Conservation (phyloP, 2,797 vertebrate genomes). For the Falco berigora region DNA sequence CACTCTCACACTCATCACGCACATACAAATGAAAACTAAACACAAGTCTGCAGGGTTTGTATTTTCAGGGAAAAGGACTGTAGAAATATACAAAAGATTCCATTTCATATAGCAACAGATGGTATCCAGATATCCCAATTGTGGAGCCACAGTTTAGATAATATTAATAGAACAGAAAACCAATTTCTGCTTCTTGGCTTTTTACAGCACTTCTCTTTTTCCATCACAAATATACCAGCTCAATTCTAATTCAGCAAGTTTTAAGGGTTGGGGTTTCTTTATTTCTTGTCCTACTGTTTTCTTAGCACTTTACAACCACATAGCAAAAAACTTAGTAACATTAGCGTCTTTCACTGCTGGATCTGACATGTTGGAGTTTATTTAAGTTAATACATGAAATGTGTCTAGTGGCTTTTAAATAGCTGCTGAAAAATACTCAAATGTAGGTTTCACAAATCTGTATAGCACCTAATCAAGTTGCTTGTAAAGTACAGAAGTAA, state of each 20-base stretch:
- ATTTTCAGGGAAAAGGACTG: not conserved
- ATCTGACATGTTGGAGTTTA: not conserved
- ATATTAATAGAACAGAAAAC: not conserved
- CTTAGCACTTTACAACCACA: slow-evolving; percentile 10
- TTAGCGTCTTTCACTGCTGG: not conserved
- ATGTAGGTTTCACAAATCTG: not conserved
- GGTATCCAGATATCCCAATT: not conserved
- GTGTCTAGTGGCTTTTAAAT: not conserved
- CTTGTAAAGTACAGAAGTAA: not conserved
- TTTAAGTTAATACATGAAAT: slow-evolving; percentile 28
- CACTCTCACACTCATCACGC: not conserved
- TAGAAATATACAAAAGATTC: not conserved
- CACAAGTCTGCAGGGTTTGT: not conserved
- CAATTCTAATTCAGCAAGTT: not conserved
- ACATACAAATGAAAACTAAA: not conserved
- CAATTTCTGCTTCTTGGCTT: not conserved
- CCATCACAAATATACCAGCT: not conserved
- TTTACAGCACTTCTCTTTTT: not conserved
- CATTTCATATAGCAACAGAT: not conserved
- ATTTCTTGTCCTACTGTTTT: not conserved
- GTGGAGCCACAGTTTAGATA: not conserved
- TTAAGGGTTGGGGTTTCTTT: not conserved
- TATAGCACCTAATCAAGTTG: not conserved
- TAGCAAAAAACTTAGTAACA: not conserved
- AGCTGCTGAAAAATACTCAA: not conserved